Base-by-base conservation (phyloP, 2,888 invertebrate genomes). In the Philonicus albiceps region DNA sequence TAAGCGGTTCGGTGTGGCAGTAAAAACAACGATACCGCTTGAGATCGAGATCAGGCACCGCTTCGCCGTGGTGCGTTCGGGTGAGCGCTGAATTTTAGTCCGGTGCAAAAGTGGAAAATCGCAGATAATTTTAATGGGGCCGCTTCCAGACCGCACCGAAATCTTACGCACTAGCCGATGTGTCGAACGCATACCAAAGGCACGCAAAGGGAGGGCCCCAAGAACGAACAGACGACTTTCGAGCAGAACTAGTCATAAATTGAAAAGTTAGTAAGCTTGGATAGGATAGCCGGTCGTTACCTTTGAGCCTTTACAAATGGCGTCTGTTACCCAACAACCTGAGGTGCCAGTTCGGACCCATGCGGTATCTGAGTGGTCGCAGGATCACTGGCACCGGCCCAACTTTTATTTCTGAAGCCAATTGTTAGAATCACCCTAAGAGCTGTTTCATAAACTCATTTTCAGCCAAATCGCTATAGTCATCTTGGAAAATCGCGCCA, bases 341-440 rank as follows among this genome's bases (percentile, higher is more conserved):
- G 27, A 53, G 19, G 22, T 13, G 53, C 78, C 43, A 43, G 78
- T 78, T 78, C 53, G 49, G 6, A n/a, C 49, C 49, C 27, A 49
- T 53, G 30, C 49, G 6, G 27, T 49, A 49, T n/a, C 78, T 78
- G 0, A 13, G 8, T 64, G 22, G 0, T 49, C 53, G 16, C 49
- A 27, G 30, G 78, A 27, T 78, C 49, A 78, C 53, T 78, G 78
- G 53, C 49, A 53, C 8, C 78, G 22, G 30, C 2, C 30, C 30
- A 43, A 53, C 53, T 78, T 53, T 78, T 78, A 78, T 49, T 16
- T 53, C 49, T 78, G 78, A 78, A 49, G 49, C 49, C 78, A 78
- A 78, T 53, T 76, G 49, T 16, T 8, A n/a, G 78, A 1, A 30
- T n/a, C n/a, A 78, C 53, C 49, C 78, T 78, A 27, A 78, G n/a